Conservation (phyloP, 2,113 vertebrate species). For the Tursiops truncatus region DNA sequence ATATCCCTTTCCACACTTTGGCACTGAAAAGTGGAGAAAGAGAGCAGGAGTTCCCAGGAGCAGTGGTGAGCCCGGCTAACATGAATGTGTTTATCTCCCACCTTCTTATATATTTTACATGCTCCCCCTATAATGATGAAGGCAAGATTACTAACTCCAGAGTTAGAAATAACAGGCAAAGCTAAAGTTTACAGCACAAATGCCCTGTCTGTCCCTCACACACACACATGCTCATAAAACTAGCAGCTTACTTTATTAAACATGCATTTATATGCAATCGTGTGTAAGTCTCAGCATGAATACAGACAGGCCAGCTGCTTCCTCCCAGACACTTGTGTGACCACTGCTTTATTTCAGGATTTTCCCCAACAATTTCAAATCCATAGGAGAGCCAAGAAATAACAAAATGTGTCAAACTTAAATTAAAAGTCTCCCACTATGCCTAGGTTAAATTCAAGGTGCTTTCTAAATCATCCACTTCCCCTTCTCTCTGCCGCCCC, state of each 20-base stretch:
- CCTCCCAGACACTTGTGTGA: constrained; percentile 78
- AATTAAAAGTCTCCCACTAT: constrained; percentile 71
- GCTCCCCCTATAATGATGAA: constrained; percentile 57
- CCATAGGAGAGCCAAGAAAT: constrained; percentile 62
- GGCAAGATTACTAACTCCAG: constrained; percentile 71
- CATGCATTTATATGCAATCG: constrained; percentile 75
- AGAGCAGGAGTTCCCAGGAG: constrained; percentile 64
- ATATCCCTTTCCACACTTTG: constrained; percentile 72
- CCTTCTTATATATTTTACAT: constrained; percentile 65
- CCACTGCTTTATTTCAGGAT: constrained; percentile 63
- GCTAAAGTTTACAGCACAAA: constrained; percentile 79
- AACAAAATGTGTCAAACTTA: constrained; percentile 78
- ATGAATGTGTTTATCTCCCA: constrained; percentile 68
- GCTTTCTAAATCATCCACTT: constrained; percentile 70
- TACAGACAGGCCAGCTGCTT: constrained; percentile 72
- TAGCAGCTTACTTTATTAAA: constrained; percentile 76
- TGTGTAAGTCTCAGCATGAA: constrained; percentile 71
- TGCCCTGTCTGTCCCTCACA: constrained; percentile 71
- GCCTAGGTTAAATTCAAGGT: constrained; percentile 80
- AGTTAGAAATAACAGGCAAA: constrained; percentile 74
- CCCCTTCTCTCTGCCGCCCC: constrained; percentile 44
- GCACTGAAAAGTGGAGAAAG: constrained; percentile 75
- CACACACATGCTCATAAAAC: constrained; percentile 73
- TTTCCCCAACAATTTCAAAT: constrained; percentile 64
- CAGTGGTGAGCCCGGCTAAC: constrained; percentile 61